phyloP scores from a whole-genome alignment of 2,888 invertebrate species.

The Drosophila kokeensis region DNA sequence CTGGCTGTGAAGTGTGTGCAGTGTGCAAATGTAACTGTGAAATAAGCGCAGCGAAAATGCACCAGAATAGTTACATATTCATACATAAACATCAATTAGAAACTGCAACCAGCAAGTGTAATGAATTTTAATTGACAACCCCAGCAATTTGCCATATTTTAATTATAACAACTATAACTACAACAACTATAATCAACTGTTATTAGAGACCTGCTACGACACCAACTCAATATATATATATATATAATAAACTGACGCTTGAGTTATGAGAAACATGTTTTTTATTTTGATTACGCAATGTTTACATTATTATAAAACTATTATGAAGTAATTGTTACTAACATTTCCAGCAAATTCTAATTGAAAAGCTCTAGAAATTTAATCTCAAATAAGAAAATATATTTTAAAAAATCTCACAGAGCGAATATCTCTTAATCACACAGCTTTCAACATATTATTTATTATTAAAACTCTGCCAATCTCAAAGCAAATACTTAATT shows the following conservation, averaged over 20 bases:
- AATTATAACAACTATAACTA: background rate
- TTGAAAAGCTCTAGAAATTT: background rate
- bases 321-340: background rate
- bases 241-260: background rate
- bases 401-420: background rate
- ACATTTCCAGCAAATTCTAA: background rate
- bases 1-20: constrained; percentile 4
- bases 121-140: background rate
- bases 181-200: background rate
- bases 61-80: background rate
- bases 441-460: background rate
- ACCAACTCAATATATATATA: background rate
- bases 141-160: background rate
- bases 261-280: background rate
- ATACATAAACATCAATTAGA: background rate
- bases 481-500: background rate
- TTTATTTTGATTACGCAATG: background rate
- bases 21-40: background rate
- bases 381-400: background rate
- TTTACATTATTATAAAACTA: background rate
- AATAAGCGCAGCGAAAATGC: background rate
- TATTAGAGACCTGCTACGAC: background rate
- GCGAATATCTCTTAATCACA: background rate
- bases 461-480: background rate
- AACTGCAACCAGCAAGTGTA: background rate